Evolutionary conservation across 2,888 invertebrate genomes (phyloP).

Genomic region (Folsomia manolachei): DNA sequence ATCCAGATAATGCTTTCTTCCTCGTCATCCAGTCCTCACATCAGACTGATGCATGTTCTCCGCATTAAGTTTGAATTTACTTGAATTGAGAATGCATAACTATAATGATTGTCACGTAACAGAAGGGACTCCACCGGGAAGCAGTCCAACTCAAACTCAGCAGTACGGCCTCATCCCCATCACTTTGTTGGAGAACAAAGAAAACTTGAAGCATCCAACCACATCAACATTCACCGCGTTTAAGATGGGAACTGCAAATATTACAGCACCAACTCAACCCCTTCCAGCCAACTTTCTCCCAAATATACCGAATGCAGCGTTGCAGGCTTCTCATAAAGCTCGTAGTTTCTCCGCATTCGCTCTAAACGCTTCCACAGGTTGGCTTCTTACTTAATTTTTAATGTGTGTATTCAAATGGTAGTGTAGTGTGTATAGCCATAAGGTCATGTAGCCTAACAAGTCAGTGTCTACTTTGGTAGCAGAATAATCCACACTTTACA

Average conservation of each 20-base stretch:
- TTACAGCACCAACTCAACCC: too few species aligned
- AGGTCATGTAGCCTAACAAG: too few species aligned
- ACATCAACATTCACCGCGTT: slow-evolving; percentile 5
- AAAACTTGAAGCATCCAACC: background rate
- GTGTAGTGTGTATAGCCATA: too few species aligned
- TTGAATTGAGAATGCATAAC: slow-evolving; percentile 6
- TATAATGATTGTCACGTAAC: too few species aligned
- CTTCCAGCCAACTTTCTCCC: slow-evolving; percentile 16
- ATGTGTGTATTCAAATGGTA: too few species aligned
- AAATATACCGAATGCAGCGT: slow-evolving; percentile 38
- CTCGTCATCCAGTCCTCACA: too few species aligned
- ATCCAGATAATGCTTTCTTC: too few species aligned
- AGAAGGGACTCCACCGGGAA: slow-evolving; percentile 51
- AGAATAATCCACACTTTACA: too few species aligned
- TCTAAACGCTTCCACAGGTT: slow-evolving; percentile 52
- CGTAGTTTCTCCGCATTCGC: slow-evolving; percentile 53
- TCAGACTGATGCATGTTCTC: background rate
- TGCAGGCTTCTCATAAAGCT: slow-evolving; percentile 52
- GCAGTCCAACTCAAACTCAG: slow-evolving; percentile 51
- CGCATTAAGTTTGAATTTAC: too few species aligned
- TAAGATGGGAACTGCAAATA: slow-evolving; percentile 4
- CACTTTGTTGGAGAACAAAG: slow-evolving; percentile 7
- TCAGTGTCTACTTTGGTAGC: too few species aligned
- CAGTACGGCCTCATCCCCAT: slow-evolving; percentile 24
- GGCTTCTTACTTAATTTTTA: slow-evolving; percentile 24